A percentile compares a stretch with the other conserved stretches of the same genome.
Conservation (phyloP, 2,888 invertebrate species). For the Drosophila falleni region DNA sequence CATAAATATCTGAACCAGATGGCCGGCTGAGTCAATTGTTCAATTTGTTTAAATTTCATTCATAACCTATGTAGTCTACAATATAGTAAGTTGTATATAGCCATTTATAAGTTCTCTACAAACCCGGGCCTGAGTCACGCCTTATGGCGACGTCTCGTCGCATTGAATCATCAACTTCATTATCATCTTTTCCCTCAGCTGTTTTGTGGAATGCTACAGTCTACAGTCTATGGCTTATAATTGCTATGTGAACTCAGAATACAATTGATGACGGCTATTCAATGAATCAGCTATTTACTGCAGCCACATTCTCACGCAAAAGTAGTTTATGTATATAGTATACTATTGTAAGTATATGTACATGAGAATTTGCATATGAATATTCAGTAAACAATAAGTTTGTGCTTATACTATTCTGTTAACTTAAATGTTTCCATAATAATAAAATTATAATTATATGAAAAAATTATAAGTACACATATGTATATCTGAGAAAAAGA, state of each 20-base stretch:
- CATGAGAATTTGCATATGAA: conserved; percentile 24
- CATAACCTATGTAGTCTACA: conserved; percentile 9
- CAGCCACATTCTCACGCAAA: conserved; percentile 66
- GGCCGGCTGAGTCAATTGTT: conserved; percentile 15
- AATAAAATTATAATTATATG: too few species aligned
- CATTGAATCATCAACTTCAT: conserved; percentile 60
- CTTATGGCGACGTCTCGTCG: conserved; percentile 23
- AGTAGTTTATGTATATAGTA: conserved; percentile 9
- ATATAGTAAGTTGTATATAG: not conserved
- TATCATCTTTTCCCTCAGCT: conserved; percentile 52
- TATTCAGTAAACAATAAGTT: not conserved
- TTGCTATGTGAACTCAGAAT: conserved; percentile 70
- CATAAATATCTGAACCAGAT: conserved; percentile 13
- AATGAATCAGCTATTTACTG: conserved; percentile 63
- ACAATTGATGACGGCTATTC: conserved; percentile 51
- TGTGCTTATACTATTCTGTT: not conserved
- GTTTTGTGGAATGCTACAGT: conserved; percentile 27
- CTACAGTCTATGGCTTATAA: conserved; percentile 41
- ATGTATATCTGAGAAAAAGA: conserved; percentile 24
- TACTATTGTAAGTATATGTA: conserved; percentile 11
- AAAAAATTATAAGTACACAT: conserved; percentile 9
- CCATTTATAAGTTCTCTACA: conserved; percentile 32
- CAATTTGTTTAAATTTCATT: conserved; percentile 30
- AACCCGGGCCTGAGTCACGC: conserved; percentile 55
- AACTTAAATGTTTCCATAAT: too few species aligned